Evolutionary conservation across 2,113 vertebrate genomes (phyloP).

Genomic region (Aleadryas rufinucha): DNA sequence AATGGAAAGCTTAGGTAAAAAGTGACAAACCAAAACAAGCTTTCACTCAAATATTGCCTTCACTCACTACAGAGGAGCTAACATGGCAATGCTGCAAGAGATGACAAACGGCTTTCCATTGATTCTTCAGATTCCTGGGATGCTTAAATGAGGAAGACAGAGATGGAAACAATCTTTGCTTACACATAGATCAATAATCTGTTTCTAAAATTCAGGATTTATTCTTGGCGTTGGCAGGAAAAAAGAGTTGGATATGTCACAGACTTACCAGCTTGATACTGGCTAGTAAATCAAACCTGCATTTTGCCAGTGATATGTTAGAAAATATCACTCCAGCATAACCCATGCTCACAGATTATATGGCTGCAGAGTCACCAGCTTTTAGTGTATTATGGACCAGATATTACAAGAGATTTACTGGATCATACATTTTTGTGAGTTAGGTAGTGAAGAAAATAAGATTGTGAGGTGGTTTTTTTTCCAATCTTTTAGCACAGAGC

Average conservation of each 20-base stretch:
- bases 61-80: neutral
- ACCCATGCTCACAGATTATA: neutral
- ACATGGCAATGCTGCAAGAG: neutral
- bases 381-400: neutral
- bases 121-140: neutral
- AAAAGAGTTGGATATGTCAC: neutral
- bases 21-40: neutral
- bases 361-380: neutral
- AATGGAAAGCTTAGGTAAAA: neutral
- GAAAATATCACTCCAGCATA: neutral
- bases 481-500: neutral
- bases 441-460: neutral
- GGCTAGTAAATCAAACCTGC: neutral
- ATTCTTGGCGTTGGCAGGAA: neutral
- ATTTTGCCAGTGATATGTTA: neutral
- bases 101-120: neutral
- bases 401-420: neutral
- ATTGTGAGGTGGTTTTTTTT: neutral
- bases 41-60: neutral
- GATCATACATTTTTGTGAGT: neutral
- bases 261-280: neutral
- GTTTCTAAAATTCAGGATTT: neutral
- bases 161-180: slow-evolving; percentile 14
- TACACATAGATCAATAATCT: neutral
- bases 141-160: neutral